A percentile compares a stretch with the other conserved stretches of the same genome.
phyloP scores from a whole-genome alignment of 92 coral and sea anemone species.

The Bergia sp. region DNA sequence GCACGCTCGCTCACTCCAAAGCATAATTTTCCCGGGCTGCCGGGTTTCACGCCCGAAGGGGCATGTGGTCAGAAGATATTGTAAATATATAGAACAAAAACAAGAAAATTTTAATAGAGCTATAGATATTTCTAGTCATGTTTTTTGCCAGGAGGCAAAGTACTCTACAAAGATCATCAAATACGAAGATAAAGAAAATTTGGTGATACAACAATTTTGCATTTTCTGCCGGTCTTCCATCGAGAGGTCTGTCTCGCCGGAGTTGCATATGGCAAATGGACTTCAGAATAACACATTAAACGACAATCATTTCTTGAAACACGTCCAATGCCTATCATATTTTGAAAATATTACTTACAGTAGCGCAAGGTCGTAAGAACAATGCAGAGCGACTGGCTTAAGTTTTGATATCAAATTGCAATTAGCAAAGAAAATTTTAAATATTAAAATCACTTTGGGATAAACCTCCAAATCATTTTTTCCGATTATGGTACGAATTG shows the following conservation, averaged over 20 bases:
- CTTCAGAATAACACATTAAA: neutral
- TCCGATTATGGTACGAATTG: neutral
- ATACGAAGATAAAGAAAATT: neutral
- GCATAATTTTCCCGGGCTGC: neutral
- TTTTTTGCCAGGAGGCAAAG: neutral
- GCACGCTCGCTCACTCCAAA: neutral
- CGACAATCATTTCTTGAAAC: neutral
- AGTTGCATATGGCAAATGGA: too few species aligned
- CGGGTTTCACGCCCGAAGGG: neutral
- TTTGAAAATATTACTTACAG: neutral
- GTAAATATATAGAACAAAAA: neutral
- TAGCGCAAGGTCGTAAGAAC: neutral
- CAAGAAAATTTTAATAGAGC: neutral
- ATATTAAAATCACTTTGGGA: neutral
- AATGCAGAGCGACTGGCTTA: neutral
- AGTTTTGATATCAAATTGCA: neutral
- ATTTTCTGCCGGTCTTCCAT: neutral
- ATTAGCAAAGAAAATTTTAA: neutral
- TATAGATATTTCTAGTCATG: neutral
- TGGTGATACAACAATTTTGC: neutral
- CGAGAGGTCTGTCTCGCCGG: neutral
- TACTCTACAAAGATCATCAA: neutral
- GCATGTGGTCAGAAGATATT: neutral
- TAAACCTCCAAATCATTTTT: neutral
- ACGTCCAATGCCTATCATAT: neutral